phyloP scores from a whole-genome alignment of 2,113 vertebrate species.

The Rhinoderma darwinii region DNA sequence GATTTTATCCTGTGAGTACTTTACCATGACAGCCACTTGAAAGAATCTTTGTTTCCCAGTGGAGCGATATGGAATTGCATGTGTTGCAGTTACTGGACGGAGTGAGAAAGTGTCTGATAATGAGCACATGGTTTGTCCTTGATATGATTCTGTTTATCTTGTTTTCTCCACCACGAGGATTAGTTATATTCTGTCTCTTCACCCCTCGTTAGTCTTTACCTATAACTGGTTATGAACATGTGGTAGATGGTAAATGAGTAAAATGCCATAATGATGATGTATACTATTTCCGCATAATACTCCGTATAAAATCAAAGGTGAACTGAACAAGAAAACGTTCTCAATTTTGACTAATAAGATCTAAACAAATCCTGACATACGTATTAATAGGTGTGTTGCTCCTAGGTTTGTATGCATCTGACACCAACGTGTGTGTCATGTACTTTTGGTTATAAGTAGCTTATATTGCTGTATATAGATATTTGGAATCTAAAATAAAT shows the following conservation, averaged over 20 bases:
- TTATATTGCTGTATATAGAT: too few species aligned
- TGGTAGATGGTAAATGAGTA: background rate
- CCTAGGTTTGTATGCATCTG: too few species aligned
- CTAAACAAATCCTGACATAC: too few species aligned
- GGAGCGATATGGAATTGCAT: slow-evolving; percentile 12
- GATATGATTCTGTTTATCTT: slow-evolving; percentile 13
- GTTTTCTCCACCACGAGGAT: background rate
- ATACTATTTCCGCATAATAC: background rate
- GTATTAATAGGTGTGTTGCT: too few species aligned
- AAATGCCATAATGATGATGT: too few species aligned
- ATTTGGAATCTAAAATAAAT: too few species aligned
- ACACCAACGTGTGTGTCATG: too few species aligned
- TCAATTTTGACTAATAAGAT: too few species aligned
- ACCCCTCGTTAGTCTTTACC: background rate
- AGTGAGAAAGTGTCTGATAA: slow-evolving; percentile 23
- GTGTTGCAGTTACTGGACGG: slow-evolving; percentile 16
- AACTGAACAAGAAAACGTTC: too few species aligned
- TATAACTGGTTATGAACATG: background rate
- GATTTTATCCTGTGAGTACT: background rate
- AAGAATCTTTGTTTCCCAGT: slow-evolving; percentile 22
- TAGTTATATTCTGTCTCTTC: background rate
- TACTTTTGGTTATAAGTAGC: too few species aligned
- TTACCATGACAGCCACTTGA: slow-evolving; percentile 11
- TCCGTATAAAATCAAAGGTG: too few species aligned
- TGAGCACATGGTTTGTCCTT: slow-evolving; percentile 9